phyloP scores from a whole-genome alignment of 2,113 vertebrate species.

The Amphiprion percula region DNA sequence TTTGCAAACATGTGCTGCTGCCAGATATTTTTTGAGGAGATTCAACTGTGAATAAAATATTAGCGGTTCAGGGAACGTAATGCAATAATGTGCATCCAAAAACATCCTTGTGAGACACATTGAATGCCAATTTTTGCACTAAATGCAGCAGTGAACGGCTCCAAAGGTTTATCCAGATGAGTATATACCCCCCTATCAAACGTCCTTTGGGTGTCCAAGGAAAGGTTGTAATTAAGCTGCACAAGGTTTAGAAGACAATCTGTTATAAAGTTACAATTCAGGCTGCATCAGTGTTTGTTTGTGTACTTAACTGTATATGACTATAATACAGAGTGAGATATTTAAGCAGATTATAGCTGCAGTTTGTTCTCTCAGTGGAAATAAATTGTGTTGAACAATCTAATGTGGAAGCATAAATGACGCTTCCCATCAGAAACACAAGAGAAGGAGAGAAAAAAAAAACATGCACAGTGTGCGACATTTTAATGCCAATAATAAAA shows the following conservation, averaged over 20 bases:
- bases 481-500: no score
- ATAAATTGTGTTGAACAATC: slow-evolving; percentile 17
- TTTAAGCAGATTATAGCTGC: slow-evolving; percentile 19
- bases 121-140: no score
- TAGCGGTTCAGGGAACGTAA: no score
- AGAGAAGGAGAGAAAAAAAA: neutral
- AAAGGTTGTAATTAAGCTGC: neutral
- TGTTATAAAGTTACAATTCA: slow-evolving; percentile 4
- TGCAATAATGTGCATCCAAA: no score
- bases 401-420: slow-evolving; percentile 5
- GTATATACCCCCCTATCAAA: neutral
- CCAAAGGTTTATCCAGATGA: neutral
- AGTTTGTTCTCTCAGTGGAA: slow-evolving; percentile 17
- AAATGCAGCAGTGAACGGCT: no score
- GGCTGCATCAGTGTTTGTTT: neutral
- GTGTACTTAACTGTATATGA: slow-evolving; percentile 1
- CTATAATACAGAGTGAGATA: slow-evolving; percentile 1
- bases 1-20: no score
- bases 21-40: no score
- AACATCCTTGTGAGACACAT: no score
- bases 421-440: neutral
- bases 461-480: neutral
- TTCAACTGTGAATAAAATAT: no score
- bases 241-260: neutral
- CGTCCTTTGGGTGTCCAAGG: neutral